These are phyloP conservation scores for Xestobium rufovillosum DNA, from an alignment of 2,888 invertebrate species.

Conservation along the genomic window DNA sequence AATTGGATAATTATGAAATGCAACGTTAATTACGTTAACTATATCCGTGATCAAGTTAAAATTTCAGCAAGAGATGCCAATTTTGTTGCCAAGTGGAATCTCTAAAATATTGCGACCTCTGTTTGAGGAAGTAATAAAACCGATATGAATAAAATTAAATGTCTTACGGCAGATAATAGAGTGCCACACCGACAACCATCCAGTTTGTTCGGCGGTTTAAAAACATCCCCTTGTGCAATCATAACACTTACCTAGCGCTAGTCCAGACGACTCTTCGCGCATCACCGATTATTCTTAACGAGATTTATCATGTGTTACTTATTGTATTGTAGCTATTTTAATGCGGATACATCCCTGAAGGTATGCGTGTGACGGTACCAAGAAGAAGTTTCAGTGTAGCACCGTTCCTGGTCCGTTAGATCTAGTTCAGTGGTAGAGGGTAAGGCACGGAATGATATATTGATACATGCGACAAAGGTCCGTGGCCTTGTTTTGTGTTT, in stretches of 20 bases:
- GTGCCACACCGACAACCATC: constrained; percentile 27
- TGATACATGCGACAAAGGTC: constrained; percentile 28
- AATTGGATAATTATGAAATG: too few relatives aligned
- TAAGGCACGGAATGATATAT: constrained; percentile 30
- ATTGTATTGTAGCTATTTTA: constrained; percentile 31
- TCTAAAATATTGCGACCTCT: too few relatives aligned
- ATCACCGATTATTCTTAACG: constrained; percentile 34
- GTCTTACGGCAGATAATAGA: constrained; percentile 21
- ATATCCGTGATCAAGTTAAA: too few relatives aligned
- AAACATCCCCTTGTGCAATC: constrained; percentile 34
- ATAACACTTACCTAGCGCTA: constrained; percentile 27
- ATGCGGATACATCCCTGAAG: constrained; percentile 27
- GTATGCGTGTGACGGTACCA: constrained; percentile 22
- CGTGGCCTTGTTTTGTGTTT: constrained; percentile 38
- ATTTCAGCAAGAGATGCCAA: too few relatives aligned
- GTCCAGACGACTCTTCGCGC: constrained; percentile 38
- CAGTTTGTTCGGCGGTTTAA: constrained; percentile 30
- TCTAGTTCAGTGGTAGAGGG: constrained; percentile 38
- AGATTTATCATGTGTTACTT: constrained; percentile 42
- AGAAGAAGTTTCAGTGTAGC: constrained; percentile 26
- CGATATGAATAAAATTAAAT: constrained; percentile 30
- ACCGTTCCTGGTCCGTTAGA: constrained; percentile 27
- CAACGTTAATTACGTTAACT: too few relatives aligned
- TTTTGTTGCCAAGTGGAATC: too few relatives aligned
- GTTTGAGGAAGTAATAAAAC: too few relatives aligned